Evolutionary conservation across 2,113 vertebrate genomes (phyloP), one percentile per base, ranked within the genome.

Genomic region (Microtus pennsylvanicus): DNA sequence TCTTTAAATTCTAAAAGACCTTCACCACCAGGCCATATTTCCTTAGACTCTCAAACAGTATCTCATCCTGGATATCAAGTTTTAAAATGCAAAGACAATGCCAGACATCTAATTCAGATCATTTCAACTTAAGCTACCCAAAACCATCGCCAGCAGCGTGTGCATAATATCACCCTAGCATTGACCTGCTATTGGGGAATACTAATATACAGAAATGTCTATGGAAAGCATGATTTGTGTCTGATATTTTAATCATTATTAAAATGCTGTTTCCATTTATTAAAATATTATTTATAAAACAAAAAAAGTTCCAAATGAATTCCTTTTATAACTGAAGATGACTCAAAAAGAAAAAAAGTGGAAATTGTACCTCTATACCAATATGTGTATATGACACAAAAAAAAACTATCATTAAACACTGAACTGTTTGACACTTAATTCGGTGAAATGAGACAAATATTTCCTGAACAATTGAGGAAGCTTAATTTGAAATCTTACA

Each of bases 71-170:
- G 10, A 1, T 13, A 83, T 28, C 14, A 63, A 63, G n/a, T 42
- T 30, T 63, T 42, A 24, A 83, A 63, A 63, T 63, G n/a, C 24
- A 83, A 26, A 42, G 26, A 30, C 35, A 63, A 5, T 30, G 58
- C 14, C 58, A 28, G n/a, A 63, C 13, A 38, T 63, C 22, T 26
- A 38, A 28, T 83, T 83, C 13, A 83, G 94, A 69, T 38, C 85
- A 78, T 97, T 97, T 98, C 95, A 96, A 5, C 94, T 87, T 96
- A 93, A 96, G 94, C 92, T 93, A 96, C 69, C 78, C 47, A 90
- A 97, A 98, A 96, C 63, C 98, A 91, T 89, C 94, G 90, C 42
- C 45, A 97, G 96, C 67, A 0, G 28, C 94, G 55, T 77, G 90
- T 78, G 22, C 52, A 21, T 94, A 91, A 97, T 96, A 98, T 97